These are phyloP conservation scores for Papilio gigon DNA, from an alignment of 2,888 invertebrate species.

Conservation along the genomic window DNA sequence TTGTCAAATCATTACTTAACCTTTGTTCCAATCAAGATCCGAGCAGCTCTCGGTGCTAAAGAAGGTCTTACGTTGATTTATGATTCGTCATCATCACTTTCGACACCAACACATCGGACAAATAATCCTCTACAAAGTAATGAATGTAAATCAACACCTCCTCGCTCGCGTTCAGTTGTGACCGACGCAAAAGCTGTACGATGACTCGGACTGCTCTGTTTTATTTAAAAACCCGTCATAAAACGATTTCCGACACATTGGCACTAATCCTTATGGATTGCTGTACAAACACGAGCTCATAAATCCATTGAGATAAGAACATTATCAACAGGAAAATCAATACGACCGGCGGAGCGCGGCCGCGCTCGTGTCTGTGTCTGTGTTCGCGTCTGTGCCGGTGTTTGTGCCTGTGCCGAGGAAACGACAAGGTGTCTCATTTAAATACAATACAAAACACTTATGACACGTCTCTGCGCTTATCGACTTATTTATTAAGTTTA, in stretches of 20 bases:
- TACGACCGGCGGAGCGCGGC: constrained; percentile 43
- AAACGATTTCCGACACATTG: constrained; percentile 29
- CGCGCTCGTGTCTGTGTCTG: constrained; percentile 28
- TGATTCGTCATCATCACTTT: not conserved
- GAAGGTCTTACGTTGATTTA: not conserved
- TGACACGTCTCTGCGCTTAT: constrained; percentile 23
- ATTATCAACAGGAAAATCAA: constrained; percentile 44
- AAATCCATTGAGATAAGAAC: constrained; percentile 49
- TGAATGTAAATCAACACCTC: not conserved
- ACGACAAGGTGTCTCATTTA: constrained; percentile 21
- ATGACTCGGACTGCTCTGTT: not conserved
- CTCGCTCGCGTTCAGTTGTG: not conserved
- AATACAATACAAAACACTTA: constrained; percentile 18
- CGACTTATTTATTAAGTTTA: constrained; percentile 12
- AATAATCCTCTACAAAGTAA: not conserved
- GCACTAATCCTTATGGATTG: constrained; percentile 44
- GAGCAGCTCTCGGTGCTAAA: no score
- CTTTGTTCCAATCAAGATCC: no score
- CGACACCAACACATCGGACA: no score
- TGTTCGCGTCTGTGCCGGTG: no score
- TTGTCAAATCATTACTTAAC: no score
- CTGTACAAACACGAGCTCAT: constrained; percentile 45
- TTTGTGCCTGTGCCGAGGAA: no score
- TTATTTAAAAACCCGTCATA: not conserved
- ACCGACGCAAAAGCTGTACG: not conserved